These are phyloP conservation scores for Dufourea novaeangliae DNA, from an alignment of 1,140 invertebrate genomes.

Conservation along the genomic window DNA sequence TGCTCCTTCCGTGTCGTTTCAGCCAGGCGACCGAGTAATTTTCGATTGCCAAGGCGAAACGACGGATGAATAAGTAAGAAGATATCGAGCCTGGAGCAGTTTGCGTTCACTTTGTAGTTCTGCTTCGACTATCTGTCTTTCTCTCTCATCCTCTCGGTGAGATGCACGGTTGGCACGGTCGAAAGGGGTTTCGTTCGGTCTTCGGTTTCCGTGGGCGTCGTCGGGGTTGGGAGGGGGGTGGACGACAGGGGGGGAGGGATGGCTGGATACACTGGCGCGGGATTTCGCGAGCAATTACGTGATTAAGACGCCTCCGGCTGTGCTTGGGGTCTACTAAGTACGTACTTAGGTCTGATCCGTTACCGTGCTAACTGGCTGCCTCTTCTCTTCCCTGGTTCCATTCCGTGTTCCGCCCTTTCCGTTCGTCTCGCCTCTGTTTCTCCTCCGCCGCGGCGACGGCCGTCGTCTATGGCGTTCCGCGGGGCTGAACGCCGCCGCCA, in stretches of 20 bases:
- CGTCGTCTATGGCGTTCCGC: not conserved
- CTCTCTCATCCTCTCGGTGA: not conserved
- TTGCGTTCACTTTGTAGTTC: constrained; percentile 77
- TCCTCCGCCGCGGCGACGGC: no score
- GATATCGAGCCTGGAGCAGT: constrained; percentile 80
- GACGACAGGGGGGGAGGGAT: no score
- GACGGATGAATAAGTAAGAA: constrained; percentile 80
- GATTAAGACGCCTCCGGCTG: constrained; percentile 81
- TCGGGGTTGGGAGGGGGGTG: not conserved
- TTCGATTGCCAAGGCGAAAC: constrained; percentile 76
- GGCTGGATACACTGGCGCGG: constrained; percentile 65
- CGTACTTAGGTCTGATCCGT: constrained; percentile 80
- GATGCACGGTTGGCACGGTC: constrained; percentile 20
- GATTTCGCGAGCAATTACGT: constrained; percentile 81
- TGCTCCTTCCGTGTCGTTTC: constrained; percentile 26
- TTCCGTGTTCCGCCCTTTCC: constrained; percentile 38
- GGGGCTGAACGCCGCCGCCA: not conserved
- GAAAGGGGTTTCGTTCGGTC: constrained; percentile 34
- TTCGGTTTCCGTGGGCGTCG: constrained; percentile 9
- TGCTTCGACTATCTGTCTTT: constrained; percentile 33
- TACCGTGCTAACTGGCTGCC: constrained; percentile 72
- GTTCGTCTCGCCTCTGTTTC: constrained; percentile 9
- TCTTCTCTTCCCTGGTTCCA: constrained; percentile 14
- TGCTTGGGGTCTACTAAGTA: constrained; percentile 78
- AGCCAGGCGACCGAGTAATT: constrained; percentile 63